Evolutionary conservation across 2,797 vertebrate genomes (phyloP), one percentile per base, ranked within the genome.

Genomic region (Bucorvus abyssinicus): DNA sequence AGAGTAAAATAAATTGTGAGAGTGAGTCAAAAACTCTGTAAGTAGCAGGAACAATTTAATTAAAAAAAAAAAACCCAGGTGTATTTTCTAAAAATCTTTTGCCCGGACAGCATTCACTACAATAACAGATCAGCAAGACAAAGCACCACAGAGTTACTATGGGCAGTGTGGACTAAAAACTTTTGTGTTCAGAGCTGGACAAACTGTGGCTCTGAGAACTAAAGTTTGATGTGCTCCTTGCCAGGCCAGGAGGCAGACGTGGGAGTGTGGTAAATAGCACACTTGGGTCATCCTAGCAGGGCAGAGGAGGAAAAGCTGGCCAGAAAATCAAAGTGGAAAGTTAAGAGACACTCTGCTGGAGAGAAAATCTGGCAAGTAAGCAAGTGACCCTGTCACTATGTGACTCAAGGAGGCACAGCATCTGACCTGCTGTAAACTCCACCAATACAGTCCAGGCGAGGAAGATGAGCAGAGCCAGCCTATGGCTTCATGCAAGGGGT

Each of bases 361-460:
- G 49, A 95, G 65, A 91, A 83, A 93, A 95, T 87, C 56, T 70
- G 20, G 79, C 78, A 70, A 95, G 60, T 50, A 87, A 93, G 90
- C 71, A 90, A 96, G 87, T 90, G 80, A 36, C 53, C 94, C 91
- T 94, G 91, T 94, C 90, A 93, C 69, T 85, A 24, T 84, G 91
- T 84, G 90, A 87, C 70, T 94, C 67, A 57, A 94, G 82, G 59
- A 97, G 89, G 86, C 87, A 86, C 50, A 38, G 57, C 83, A 89
- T 93, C 93, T 96, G 97, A 93, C 83, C 94, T 93, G 90, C 78
- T 79, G 45, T 95, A 95, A 96, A 96, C 89, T 95, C 93, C 87
- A 70, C 74, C 89, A 93, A 60, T 63, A 70, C 76, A 93, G 89
- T 73, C 84, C 77, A 30, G 82, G 57, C 0, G n/a, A 95, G 76